Base-by-base conservation (phyloP, 2,888 invertebrate genomes). In the Coleophora flavipennella region DNA sequence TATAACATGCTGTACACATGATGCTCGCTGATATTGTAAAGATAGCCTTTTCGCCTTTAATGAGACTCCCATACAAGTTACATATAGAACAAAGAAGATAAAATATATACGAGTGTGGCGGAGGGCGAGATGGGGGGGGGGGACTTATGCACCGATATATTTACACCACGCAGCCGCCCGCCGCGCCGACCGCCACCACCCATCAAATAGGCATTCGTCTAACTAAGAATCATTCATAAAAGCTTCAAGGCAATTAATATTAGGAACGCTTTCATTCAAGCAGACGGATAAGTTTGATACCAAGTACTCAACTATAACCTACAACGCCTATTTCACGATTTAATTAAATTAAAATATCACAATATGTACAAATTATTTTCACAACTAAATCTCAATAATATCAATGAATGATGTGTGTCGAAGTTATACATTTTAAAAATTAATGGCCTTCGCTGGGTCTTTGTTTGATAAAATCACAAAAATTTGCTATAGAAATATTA, bases 261-360 rank as follows among this genome's bases (percentile, higher is more conserved):
- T 55, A 59, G 57, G 59, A 65, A 68, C 67, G 57, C 62, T 62
- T 59, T 50, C 50, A 60, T 59, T 54, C 57, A 55, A 62, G 60
- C 66, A 64, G 64, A 60, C 67, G 58, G 61, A 67, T 62, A 65
- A 52, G 56, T 62, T 64, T 62, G 65, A 63, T 64, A 67, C 59
- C 55, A 55, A 53, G 58, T 55, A 61, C 48, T 60, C 71, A 71
- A 73, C 67, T 65, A 67, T 69, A 72, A 67, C 66, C 75, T 69
- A 71, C 62, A 61, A 67, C 64, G 66, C 71, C 69, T 79, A 80
- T 71, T 71, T 63, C 70, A 75, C 66, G 69, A 71, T 80, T 79
- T 77, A 75, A 80, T 76, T 79, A 77, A 75, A 80, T 76, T 79
- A 78, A 79, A 79, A 81, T 83, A 83, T 83, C 83, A 83, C 83